Percentiles rank a stretch among this genome's conserved stretches.
Evolutionary conservation across 2,113 vertebrate genomes (phyloP).

Genomic region (Aphelocoma coerulescens): DNA sequence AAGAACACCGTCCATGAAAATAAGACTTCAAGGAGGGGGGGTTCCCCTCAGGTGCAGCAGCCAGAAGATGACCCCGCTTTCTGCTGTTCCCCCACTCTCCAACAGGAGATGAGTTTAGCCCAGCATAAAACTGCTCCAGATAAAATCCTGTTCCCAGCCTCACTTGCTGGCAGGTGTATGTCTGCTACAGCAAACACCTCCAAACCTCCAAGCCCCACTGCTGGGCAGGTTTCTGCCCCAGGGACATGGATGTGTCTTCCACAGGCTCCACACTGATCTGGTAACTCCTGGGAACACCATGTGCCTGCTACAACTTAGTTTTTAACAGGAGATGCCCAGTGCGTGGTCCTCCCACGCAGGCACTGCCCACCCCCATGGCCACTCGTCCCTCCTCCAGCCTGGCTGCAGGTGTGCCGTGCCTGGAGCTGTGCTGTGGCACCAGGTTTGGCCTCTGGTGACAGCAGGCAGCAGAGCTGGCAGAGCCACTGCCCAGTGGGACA

Average conservation of each 20-base stretch:
- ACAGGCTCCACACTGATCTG: neutral
- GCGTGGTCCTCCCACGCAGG: accelerated
- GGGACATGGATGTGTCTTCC: neutral
- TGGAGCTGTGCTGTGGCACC: neutral
- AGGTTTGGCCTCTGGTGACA: neutral
- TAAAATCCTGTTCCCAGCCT: neutral
- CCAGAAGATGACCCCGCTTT: neutral
- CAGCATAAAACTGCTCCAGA: neutral
- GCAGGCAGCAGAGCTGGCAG: neutral
- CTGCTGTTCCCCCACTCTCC: neutral
- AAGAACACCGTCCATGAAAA: neutral
- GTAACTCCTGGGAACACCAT: neutral
- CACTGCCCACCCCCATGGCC: neutral
- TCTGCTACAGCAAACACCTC: neutral
- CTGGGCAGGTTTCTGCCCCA: neutral
- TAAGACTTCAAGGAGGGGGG: neutral
- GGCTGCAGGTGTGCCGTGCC: neutral
- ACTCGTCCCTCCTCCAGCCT: neutral
- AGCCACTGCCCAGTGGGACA: neutral
- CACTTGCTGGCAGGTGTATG: neutral
- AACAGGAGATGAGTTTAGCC: neutral
- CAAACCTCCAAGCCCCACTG: neutral
- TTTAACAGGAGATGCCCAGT: neutral
- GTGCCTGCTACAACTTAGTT: neutral
- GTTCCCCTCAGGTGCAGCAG: neutral